Conservation (phyloP, 2,797 vertebrate genomes). For the Sebastes hubbsi region DNA sequence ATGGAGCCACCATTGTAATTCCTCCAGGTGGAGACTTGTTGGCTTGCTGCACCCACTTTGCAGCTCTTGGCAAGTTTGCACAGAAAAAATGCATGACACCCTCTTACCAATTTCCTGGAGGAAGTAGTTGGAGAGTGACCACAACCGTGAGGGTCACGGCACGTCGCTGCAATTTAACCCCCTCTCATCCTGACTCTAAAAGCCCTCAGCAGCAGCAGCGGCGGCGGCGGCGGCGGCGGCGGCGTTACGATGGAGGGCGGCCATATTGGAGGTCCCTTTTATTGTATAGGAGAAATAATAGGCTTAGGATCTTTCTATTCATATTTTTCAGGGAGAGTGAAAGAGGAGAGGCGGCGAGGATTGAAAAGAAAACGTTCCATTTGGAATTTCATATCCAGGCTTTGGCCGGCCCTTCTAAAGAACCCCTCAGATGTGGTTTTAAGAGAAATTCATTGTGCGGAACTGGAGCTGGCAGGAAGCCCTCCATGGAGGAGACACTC, state of each 20-base stretch:
- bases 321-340: slow-evolving; percentile 75
- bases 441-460: slow-evolving; percentile 85
- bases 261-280: slow-evolving; percentile 74
- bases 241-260: slow-evolving; percentile 46
- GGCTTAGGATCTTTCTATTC: slow-evolving; percentile 83
- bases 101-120: slow-evolving; percentile 42
- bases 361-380: slow-evolving; percentile 83
- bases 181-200: slow-evolving; percentile 32
- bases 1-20: slow-evolving; percentile 20
- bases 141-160: slow-evolving; percentile 41
- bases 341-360: slow-evolving; percentile 68
- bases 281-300: slow-evolving; percentile 83
- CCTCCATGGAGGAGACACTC: slow-evolving; percentile 69
- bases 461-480: slow-evolving; percentile 80
- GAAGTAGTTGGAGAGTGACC: slow-evolving; percentile 62
- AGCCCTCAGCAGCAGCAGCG: slow-evolving; percentile 9
- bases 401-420: slow-evolving; percentile 76
- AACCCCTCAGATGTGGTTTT: slow-evolving; percentile 85
- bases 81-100: slow-evolving; percentile 39
- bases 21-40: slow-evolving; percentile 55
- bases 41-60: slow-evolving; percentile 17
- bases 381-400: slow-evolving; percentile 83
- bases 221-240: slow-evolving; percentile 3
- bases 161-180: slow-evolving; percentile 43
- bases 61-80: slow-evolving; percentile 19